A percentile compares a stretch with the other conserved stretches of the same genome.
phyloP scores from a whole-genome alignment of 2,113 vertebrate species.

The Myotis davidii region DNA sequence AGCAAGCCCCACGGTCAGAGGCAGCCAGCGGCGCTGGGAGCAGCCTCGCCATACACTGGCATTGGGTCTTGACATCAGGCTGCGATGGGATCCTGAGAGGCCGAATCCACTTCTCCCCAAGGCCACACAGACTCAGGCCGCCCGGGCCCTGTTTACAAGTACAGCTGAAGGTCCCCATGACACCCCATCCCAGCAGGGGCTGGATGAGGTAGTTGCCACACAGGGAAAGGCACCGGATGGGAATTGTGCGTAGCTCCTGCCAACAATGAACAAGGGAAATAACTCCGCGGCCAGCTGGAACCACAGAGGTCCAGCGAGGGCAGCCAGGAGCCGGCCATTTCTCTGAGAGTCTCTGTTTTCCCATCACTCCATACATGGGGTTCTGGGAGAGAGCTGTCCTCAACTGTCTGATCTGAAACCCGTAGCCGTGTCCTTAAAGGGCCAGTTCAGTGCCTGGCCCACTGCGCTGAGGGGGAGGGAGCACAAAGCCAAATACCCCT shows the following conservation, averaged over 20 bases:
- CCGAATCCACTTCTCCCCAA: neutral
- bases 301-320: slow-evolving; percentile 36
- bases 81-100: slow-evolving; percentile 70
- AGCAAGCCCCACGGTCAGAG: neutral
- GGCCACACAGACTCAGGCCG: neutral
- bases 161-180: slow-evolving; percentile 1
- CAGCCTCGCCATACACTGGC: neutral
- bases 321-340: slow-evolving; percentile 59
- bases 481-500: neutral
- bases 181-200: slow-evolving; percentile 3
- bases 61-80: slow-evolving; percentile 47
- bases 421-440: slow-evolving; percentile 46
- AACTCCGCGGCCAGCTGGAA: slow-evolving; percentile 50
- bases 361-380: slow-evolving; percentile 59
- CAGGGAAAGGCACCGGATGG: slow-evolving; percentile 12
- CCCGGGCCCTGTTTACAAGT: slow-evolving; percentile 2
- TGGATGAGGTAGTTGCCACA: slow-evolving; percentile 31
- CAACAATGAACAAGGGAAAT: neutral
- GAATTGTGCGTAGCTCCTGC: neutral
- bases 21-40: slow-evolving; percentile 14
- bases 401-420: slow-evolving; percentile 18
- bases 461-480: no score
- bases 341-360: slow-evolving; percentile 62
- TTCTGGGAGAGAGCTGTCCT: slow-evolving; percentile 51
- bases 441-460: neutral